Conservation (phyloP, 2,113 vertebrate species). For the Halichoerus grypus region DNA sequence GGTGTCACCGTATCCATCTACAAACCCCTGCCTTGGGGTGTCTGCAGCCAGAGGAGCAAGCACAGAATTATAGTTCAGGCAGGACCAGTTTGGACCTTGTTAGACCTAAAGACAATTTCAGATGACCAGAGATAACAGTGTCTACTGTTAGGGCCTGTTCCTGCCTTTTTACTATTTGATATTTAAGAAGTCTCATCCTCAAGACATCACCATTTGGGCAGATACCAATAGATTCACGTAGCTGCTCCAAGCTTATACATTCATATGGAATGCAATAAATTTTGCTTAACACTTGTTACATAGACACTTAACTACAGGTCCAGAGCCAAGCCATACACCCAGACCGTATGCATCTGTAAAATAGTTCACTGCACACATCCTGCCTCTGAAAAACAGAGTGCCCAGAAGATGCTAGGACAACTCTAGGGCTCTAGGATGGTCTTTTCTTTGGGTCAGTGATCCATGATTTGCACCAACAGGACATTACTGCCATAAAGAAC, state of each 20-base stretch:
- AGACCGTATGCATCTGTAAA: not conserved
- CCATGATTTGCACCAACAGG: constrained; percentile 12
- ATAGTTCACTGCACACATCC: not conserved
- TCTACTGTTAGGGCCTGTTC: not conserved
- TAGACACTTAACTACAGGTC: not conserved
- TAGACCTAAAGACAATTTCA: not conserved
- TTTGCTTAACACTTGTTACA: constrained; percentile 53
- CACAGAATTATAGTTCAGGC: not conserved
- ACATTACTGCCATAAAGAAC: not conserved
- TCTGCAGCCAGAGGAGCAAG: not conserved
- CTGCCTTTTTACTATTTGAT: not conserved
- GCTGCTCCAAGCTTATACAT: not conserved
- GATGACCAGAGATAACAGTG: not conserved
- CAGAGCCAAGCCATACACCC: constrained; percentile 4
- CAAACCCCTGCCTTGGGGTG: not conserved
- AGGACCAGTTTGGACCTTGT: not conserved
- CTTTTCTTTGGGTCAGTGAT: not conserved
- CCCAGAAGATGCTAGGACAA: not conserved
- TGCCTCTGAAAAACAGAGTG: not conserved
- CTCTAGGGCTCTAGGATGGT: not conserved
- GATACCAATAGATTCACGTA: constrained; percentile 8
- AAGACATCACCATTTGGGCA: constrained; percentile 25
- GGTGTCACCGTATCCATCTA: fast-evolving
- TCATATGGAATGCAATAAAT: not conserved
- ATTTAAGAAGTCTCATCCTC: constrained; percentile 10